Conservation (phyloP, 1,140 invertebrate genomes). For the Atta cephalotes region DNA sequence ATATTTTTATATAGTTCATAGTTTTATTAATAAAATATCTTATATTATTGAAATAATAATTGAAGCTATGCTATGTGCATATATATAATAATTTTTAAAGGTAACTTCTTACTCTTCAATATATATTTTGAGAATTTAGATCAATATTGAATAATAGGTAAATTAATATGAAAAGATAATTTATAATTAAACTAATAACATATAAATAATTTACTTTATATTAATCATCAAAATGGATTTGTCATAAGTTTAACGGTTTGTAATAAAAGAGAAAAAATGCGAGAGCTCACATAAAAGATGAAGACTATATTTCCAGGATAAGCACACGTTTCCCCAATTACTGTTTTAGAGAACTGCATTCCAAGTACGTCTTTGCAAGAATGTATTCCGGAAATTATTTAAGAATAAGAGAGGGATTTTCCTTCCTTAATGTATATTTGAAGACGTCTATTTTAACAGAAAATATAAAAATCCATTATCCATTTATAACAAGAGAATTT, state of each 20-base stretch:
- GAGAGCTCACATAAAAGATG: background rate
- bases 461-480: constrained; percentile 14
- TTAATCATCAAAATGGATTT: background rate
- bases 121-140: background rate
- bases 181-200: background rate
- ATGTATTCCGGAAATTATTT: constrained; percentile 2
- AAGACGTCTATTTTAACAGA: constrained; percentile 9
- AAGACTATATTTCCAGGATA: background rate
- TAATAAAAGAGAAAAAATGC: background rate
- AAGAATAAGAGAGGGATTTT: constrained; percentile 7
- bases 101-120: background rate
- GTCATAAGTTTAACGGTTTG: background rate
- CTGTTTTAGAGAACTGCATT: constrained; percentile 20
- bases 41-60: constrained; percentile 14
- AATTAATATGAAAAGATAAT: background rate
- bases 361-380: background rate
- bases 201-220: background rate
- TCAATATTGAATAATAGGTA: background rate
- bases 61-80: background rate
- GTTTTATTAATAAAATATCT: background rate
- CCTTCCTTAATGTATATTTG: constrained; percentile 16
- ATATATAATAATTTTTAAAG: background rate
- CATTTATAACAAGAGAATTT: background rate
- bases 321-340: background rate
- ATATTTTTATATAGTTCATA: background rate